These are phyloP conservation scores for Enteromius trimaculatus DNA, from an alignment of 2,797 vertebrate species.

Conservation along the genomic window DNA sequence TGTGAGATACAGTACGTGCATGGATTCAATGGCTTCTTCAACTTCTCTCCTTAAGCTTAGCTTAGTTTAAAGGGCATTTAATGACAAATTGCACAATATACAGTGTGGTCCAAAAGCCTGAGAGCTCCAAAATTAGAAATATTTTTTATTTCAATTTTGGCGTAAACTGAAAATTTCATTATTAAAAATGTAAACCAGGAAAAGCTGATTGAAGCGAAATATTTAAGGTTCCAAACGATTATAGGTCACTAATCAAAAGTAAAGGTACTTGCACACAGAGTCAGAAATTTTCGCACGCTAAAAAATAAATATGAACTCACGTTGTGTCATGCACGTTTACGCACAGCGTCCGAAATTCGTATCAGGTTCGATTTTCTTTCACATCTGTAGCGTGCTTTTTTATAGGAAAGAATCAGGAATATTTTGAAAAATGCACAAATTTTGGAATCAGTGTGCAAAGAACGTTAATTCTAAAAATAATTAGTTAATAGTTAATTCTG, in stretches of 20 bases:
- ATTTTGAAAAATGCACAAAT: too few species aligned
- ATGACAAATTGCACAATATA: slow-evolving; percentile 29
- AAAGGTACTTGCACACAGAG: too few species aligned
- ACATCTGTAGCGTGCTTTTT: too few species aligned
- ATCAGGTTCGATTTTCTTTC: too few species aligned
- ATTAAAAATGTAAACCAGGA: background rate
- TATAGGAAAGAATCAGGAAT: too few species aligned
- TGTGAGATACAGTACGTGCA: slow-evolving; percentile 20
- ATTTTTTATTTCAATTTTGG: background rate
- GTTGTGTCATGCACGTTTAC: too few species aligned
- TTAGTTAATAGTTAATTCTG: too few species aligned
- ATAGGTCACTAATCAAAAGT: background rate
- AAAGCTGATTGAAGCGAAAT: background rate
- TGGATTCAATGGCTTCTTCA: slow-evolving; percentile 58
- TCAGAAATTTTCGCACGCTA: too few species aligned
- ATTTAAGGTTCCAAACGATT: background rate
- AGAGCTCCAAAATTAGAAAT: background rate
- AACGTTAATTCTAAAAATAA: too few species aligned
- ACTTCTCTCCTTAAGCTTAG: slow-evolving; percentile 45
- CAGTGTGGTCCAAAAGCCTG: slow-evolving; percentile 8
- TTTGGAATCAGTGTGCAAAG: too few species aligned
- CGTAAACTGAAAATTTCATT: background rate
- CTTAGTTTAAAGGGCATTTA: slow-evolving; percentile 8
- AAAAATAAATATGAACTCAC: too few species aligned
- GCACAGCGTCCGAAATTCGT: too few species aligned